Conservation (phyloP, 2,113 vertebrate species). For the Mus musculus region GRCm39 chr17:61852001-61852500, state of each 20-base stretch:
- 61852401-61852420: not conserved
- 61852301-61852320: not conserved
- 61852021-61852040: not conserved
- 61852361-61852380: not conserved
- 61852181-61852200: slow-evolving; percentile 34
- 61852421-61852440: not conserved
- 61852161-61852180: not conserved
- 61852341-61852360: not conserved
- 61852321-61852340: not conserved
- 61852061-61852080: not conserved
- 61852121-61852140: slow-evolving; percentile 51
- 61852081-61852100: slow-evolving; percentile 49
- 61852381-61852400: not conserved
- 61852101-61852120: slow-evolving; percentile 51
- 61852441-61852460: not conserved
- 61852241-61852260: not conserved
- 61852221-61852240: not conserved
- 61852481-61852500: not conserved
- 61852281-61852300: not conserved
- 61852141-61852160: slow-evolving; percentile 47
- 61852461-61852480: not conserved
- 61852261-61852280: not conserved
- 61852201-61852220: slow-evolving; percentile 46
- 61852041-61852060: not conserved
- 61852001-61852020: not conserved